Evolutionary conservation across 2,888 invertebrate genomes (phyloP), one percentile per base, ranked within the genome.

Genomic region (Phrixothrix hirtus): DNA sequence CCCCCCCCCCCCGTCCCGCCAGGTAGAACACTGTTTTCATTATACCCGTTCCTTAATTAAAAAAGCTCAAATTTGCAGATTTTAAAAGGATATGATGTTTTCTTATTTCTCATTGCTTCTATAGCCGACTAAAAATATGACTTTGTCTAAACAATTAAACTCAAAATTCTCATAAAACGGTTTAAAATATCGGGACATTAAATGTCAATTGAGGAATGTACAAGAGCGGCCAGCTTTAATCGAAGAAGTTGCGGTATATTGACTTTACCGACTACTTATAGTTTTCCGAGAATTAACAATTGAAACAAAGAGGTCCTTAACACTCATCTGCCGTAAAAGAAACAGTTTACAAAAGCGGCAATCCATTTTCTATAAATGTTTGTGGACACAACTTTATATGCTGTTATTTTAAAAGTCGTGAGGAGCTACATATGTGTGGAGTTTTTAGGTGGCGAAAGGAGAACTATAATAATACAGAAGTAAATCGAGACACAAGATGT

Each of bases 351-450:
- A 41, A 29, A 12, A 48, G 39, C 39, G 41, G 39, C 13, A 10
- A 34, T 3, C 5, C 13, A 26, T 39, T 29, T 35, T 41, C 32
- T 25, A 13, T 31, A 26, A 38, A 25, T 48, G 39, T 48, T 48
- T 49, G 36, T 43, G 49, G 49, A 49, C 37, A 37, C 36, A 31
- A 29, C 37, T 49, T 49, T 49, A 49, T 43, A 37, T 43, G 17
- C 42, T 42, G 49, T 49, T 49, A 42, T 49, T 48, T 41, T 48
- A 49, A 49, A 45, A 45, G 27, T 35, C 14, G 41, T 43, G 49
- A 43, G 21, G 36, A 11, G 25, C 42, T 27, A 36, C 48, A 38
- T 41, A 48, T 48, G 47, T 41, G 3, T 21, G 21, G 21, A 21
- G 21, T 21, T 21, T 38, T 38, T 11, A 38, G 27, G 38, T 48